These are phyloP conservation scores for Drosophila sechellia DNA, from an alignment of 1,140 invertebrate species.

Conservation along the genomic window DNA sequence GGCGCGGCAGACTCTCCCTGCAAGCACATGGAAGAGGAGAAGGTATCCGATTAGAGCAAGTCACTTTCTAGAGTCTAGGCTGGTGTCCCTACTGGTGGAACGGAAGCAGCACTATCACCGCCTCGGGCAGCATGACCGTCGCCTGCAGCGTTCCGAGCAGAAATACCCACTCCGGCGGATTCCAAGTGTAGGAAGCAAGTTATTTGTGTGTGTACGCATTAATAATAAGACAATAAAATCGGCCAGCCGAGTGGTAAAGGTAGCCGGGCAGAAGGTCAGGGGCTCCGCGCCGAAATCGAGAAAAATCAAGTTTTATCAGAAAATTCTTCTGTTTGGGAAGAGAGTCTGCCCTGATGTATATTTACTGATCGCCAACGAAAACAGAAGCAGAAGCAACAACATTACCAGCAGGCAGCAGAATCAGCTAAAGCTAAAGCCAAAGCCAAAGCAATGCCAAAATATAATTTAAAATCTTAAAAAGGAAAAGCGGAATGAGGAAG, in stretches of 20 bases:
- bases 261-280: constrained; percentile 50
- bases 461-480: constrained; percentile 68
- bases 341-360: constrained; percentile 56
- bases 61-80: not conserved
- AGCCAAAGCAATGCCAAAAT: constrained; percentile 55
- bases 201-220: constrained; percentile 48
- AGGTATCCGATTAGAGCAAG: constrained; percentile 18
- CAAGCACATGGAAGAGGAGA: constrained; percentile 37
- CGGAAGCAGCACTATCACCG: constrained; percentile 60
- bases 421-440: constrained; percentile 24
- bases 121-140: constrained; percentile 68
- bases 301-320: constrained; percentile 49
- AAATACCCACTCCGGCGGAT: constrained; percentile 54
- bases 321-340: constrained; percentile 23
- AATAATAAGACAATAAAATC: constrained; percentile 55
- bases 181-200: constrained; percentile 37
- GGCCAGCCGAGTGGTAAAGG: constrained; percentile 52
- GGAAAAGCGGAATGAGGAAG: constrained; percentile 40
- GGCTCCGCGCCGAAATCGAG: constrained; percentile 28
- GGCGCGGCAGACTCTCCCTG: constrained; percentile 88
- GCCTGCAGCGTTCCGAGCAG: constrained; percentile 55
- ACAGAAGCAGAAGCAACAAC: constrained; percentile 51
- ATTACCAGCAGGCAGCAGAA: not conserved
- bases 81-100: constrained; percentile 62
- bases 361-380: constrained; percentile 70